Base-by-base conservation (phyloP, 2,797 vertebrate genomes). In the Intellagama lesueurii region DNA sequence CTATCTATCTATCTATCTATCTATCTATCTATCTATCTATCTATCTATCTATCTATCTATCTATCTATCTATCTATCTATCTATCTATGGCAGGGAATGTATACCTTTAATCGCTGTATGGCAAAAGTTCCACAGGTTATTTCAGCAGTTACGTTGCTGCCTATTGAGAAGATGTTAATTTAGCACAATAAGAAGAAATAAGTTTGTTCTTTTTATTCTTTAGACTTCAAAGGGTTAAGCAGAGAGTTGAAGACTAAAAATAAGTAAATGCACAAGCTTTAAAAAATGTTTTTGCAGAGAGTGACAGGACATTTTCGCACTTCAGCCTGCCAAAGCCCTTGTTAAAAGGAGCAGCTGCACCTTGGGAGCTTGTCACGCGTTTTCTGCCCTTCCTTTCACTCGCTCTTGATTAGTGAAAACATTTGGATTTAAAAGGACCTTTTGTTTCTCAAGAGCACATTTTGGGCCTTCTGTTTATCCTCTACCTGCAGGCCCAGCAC, bases 381-480 rank as follows among this genome's bases (percentile, higher is more conserved):
- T 93, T 93, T 75, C 76, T 86, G 73, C 73, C 60, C 70, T 93
- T 94, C 70, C 83, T 64, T 92, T 92, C 68, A 70, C 91, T 87
- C 89, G 40, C 87, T 93, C 83, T 94, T 96, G 93, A 94, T 88
- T 95, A 94, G 92, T 1, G 2, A 96, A 97, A 95, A 95, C 94
- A 97, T 97, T 97, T 96, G 92, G 90, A 93, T 93, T 85, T 95
- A 95, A 92, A 92, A 93, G 87, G 75, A 56, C 89, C 93, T 87
- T 88, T 95, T 94, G 90, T 96, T 97, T 96, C 94, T 88, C 93
- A 88, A 68, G 72, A 90, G 90, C 86, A 92, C 92, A 94, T 96
- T 93, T 40, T 47, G 8, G 93, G 91, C 94, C 95, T 95, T 89
- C 95, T 96, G 95, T 94, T 96, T 96, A 94, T 96, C 96, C 94